Base-by-base conservation (phyloP, 2,888 invertebrate genomes). In the Argyresthia goedartella region DNA sequence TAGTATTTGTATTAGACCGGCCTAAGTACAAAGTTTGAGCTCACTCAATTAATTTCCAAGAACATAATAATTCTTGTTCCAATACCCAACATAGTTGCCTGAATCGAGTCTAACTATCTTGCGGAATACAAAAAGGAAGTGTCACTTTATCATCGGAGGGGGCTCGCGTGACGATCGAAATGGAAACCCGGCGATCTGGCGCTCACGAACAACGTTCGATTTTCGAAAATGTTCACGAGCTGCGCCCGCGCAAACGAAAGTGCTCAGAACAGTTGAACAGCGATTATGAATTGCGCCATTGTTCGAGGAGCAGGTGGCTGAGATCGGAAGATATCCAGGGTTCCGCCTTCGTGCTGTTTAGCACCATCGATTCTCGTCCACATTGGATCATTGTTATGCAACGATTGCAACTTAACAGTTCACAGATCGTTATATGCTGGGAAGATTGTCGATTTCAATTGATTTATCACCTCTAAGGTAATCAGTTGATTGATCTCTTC, bases 221-320 rank as follows among this genome's bases (percentile, higher is more conserved):
- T 74, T 71, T 71, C 70, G 67, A 70, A 78, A 80, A 80, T 78
- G 79, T 74, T 79, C 78, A 76, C 78, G 62, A 74, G 73, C 56
- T 65, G 63, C 65, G 62, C 70, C 56, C 65, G 63, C 65, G 62
- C 70, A 63, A 69, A 71, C 67, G 79, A 81, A 81, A 80, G 80
- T 78, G 73, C 78, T 71, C 72, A 51, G 53, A 49, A 25, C 25
- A 25, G 25, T 25, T 25, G 25, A 25, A 25, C 41, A 33, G 15
- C 50, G 55, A 55, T 57, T 55, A 57, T 57, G 57, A 57, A 57
- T 61, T 65, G 59, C 56, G 56, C 71, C 62, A 74, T 78, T 77
- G 79, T 79, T 76, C 65, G 59, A 62, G 65, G 64, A 74, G 71
- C 81, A 79, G 80, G 81, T 81, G 79, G 61, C 62, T 60, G 61